Conservation (phyloP, 2,888 invertebrate species). For the Zele albiditarsus region DNA sequence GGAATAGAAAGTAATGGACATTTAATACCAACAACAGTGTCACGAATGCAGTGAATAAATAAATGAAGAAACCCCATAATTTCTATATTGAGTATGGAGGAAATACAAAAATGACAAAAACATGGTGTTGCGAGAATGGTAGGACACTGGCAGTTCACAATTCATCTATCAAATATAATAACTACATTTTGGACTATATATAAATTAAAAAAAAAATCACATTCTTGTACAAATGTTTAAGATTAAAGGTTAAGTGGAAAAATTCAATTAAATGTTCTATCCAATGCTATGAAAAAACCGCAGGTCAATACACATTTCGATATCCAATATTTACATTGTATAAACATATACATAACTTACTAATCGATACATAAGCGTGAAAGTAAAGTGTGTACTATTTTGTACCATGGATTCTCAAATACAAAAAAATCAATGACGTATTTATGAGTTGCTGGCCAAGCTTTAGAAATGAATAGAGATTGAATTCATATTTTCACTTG, state of each 20-base stretch:
- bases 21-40: neutral
- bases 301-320: constrained; percentile 41
- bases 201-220: constrained; percentile 48
- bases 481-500: constrained; percentile 58
- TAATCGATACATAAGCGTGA: constrained; percentile 45
- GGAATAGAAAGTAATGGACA: neutral
- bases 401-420: constrained; percentile 62
- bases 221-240: constrained; percentile 39
- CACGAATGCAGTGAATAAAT: neutral
- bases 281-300: constrained; percentile 47
- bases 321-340: constrained; percentile 62
- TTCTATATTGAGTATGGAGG: constrained; percentile 22
- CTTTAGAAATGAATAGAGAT: constrained; percentile 43
- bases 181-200: constrained; percentile 52
- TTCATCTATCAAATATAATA: constrained; percentile 50
- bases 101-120: constrained; percentile 20
- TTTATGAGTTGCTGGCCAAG: constrained; percentile 58
- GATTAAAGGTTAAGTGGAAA: constrained; percentile 38
- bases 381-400: constrained; percentile 56
- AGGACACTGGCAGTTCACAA: constrained; percentile 50
- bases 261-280: constrained; percentile 41
- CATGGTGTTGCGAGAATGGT: constrained; percentile 8
- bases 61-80: constrained; percentile 15
- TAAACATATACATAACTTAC: constrained; percentile 60
- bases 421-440: constrained; percentile 47